These are phyloP conservation scores for Plectropomus leopardus DNA, from an alignment of 2,113 vertebrate species.

Conservation along the genomic window DNA sequence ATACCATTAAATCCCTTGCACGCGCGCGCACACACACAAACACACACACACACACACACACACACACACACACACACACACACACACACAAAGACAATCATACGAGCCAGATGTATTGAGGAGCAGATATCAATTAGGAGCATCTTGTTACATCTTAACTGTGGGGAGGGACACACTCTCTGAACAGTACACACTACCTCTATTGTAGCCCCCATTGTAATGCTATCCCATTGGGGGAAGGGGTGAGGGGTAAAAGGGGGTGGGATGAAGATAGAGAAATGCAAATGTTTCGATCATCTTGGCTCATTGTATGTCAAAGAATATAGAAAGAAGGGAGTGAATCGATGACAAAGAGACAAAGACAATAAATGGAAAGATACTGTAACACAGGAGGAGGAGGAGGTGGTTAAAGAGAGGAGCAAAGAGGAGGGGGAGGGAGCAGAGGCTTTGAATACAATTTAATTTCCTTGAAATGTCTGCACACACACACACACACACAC, in stretches of 20 bases:
- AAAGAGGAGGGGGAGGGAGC: too few relatives aligned
- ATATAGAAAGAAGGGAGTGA: neutral
- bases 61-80: constrained; percentile 4
- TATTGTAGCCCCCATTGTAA: constrained; percentile 64
- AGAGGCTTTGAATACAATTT: neutral
- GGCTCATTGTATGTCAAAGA: neutral
- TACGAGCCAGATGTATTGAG: constrained; percentile 55
- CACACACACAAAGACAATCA: constrained; percentile 4
- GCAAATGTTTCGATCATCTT: constrained; percentile 21
- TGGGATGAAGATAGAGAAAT: constrained; percentile 18
- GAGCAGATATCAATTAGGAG: constrained; percentile 54
- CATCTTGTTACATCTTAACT: constrained; percentile 55
- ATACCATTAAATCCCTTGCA: neutral
- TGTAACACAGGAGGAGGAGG: constrained; percentile 21
- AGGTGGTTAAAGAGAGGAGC: neutral
- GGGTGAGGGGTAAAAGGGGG: constrained; percentile 30
- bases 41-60: constrained; percentile 9
- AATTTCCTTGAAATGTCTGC: neutral
- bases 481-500: too few relatives aligned
- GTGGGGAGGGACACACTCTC: neutral
- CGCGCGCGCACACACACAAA: neutral
- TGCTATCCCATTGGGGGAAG: constrained; percentile 26
- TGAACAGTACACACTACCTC: constrained; percentile 49
- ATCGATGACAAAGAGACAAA: neutral
- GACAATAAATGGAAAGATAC: neutral